Base-by-base conservation (phyloP, 1,140 invertebrate genomes). In the Drosophila lacteicornis region DNA sequence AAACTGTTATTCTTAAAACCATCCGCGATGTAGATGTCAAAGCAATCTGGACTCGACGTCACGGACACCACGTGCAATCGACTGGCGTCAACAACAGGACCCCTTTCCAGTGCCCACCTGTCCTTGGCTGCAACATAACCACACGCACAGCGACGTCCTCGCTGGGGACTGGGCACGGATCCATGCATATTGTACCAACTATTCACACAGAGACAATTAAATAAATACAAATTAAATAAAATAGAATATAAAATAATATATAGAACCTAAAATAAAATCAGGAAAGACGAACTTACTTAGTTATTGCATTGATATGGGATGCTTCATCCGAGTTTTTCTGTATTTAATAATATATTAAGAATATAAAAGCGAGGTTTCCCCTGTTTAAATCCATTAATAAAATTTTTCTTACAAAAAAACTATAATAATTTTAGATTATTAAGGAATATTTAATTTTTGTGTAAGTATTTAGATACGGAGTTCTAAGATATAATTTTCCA, bases 101-200 rank as follows among this genome's bases (percentile, higher is more conserved):
- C 38, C 50, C 50, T n/a, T 56, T 11, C 53, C 51, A 50, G 40
- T 11, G 12, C 17, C 45, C 65, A 70, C 67, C 67, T 70, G 60
- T 47, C 62, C 51, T 59, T 63, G 74, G 36, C 36, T 50, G 43
- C 55, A 70, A 40, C 42, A 59, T 49, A 27, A 17, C 43, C 46
- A 76, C 60, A 81, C 68, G 73, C 61, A 67, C 22, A n/a, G 2
- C 33, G 30, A 38, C 43, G 43, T 46, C 15, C 38, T 36, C n/a
- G 36, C 19, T 38, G 22, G 43, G 43, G 56, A 61, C 19, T 62
- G 49, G 53, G 98, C 38, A 33, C n/a, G 45, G 42, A 66, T 67
- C n/a, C 47, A 19, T 70, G 51, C 75, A 40, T 47, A 56, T 59
- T 55, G 33, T 9, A 25, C 53, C 19, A 22, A 55, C 33, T 22